phyloP scores from a whole-genome alignment of 2,888 invertebrate species.

The Hemaris fuciformis region DNA sequence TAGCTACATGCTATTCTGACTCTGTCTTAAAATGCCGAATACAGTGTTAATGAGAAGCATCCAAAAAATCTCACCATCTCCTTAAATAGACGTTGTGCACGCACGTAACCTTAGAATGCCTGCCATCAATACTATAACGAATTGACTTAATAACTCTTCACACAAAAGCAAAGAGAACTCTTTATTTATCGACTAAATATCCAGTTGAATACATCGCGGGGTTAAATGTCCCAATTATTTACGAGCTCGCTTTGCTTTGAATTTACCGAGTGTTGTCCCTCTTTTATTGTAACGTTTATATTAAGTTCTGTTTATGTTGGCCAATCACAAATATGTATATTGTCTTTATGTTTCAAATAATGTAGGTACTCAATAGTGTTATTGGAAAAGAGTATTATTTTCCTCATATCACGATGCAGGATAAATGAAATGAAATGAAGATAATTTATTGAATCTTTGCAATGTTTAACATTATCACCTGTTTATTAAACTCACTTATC shows the following conservation, averaged over 20 bases:
- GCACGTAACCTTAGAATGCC: background rate
- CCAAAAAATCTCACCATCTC: background rate
- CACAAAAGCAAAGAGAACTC: slow-evolving; percentile 45
- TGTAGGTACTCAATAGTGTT: too few relatives aligned
- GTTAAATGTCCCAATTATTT: slow-evolving; percentile 62
- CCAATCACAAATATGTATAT: slow-evolving; percentile 10
- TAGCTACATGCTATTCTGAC: too few relatives aligned
- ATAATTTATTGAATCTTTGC: too few relatives aligned
- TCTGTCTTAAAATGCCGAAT: too few relatives aligned
- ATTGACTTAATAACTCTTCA: slow-evolving; percentile 33
- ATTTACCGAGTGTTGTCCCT: slow-evolving; percentile 44
- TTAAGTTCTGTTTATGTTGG: slow-evolving; percentile 46
- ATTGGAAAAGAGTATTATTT: too few relatives aligned
- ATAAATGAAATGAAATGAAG: too few relatives aligned
- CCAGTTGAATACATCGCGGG: slow-evolving; percentile 48
- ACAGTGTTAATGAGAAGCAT: too few relatives aligned
- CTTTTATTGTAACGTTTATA: slow-evolving; percentile 51
- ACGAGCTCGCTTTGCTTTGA: slow-evolving; percentile 48
- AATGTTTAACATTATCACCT: too few relatives aligned
- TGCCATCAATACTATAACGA: slow-evolving; percentile 3
- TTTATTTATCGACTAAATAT: slow-evolving; percentile 53
- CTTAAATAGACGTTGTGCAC: background rate
- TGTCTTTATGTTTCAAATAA: background rate
- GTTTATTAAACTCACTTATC: too few relatives aligned
- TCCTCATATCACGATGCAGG: too few relatives aligned